Evolutionary conservation across 1,140 invertebrate species (phyloP).

Genomic region (Drosophila prosaltans): DNA sequence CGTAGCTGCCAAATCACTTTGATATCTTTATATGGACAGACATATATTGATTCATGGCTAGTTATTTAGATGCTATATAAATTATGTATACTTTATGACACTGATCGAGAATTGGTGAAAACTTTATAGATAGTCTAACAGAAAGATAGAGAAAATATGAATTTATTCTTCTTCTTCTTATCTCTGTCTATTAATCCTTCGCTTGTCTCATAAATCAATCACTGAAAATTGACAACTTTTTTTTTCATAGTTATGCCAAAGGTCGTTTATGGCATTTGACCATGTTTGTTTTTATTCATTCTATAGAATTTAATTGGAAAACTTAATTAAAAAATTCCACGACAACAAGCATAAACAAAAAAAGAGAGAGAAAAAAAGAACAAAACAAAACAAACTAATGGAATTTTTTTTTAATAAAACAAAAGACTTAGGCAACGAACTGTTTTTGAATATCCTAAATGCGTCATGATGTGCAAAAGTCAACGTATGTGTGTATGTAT

Average conservation of each 20-base stretch:
- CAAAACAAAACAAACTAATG: conserved; percentile 26
- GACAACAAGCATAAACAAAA: conserved; percentile 28
- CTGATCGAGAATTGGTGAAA: too few relatives aligned
- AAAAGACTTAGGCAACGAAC: conserved; percentile 66
- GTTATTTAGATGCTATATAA: too few relatives aligned
- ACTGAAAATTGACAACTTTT: conserved; percentile 44
- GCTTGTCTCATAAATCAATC: conserved; percentile 67
- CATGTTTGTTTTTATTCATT: conserved; percentile 23
- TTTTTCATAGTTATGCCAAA: conserved; percentile 45
- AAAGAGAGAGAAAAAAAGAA: too few relatives aligned
- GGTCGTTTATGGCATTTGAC: conserved; percentile 53
- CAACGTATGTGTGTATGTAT: too few relatives aligned
- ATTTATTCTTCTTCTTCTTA: background rate
- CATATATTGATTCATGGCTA: too few relatives aligned
- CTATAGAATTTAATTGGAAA: conserved; percentile 43
- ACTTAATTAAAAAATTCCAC: conserved; percentile 57
- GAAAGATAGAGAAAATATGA: background rate
- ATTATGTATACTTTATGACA: too few relatives aligned
- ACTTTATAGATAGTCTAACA: too few relatives aligned
- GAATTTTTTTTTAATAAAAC: conserved; percentile 35
- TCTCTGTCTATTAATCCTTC: conserved; percentile 11
- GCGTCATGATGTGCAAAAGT: too few relatives aligned
- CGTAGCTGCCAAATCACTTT: too few relatives aligned
- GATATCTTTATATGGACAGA: too few relatives aligned
- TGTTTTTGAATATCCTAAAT: background rate